Conservation (phyloP, 2,888 invertebrate species). For the Cheilosia scutellata region DNA sequence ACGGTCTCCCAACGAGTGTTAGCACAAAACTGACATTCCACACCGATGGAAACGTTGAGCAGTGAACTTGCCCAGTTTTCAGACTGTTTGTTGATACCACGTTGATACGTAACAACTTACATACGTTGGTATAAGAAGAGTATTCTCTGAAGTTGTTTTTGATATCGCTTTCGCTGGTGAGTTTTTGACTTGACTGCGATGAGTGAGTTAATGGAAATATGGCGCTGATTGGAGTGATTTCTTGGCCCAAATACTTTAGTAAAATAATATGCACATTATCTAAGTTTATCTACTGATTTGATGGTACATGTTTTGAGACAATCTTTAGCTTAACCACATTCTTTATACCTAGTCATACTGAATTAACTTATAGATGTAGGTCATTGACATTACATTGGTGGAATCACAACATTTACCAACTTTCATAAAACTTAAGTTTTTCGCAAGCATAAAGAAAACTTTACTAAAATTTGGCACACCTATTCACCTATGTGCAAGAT, state of each 20-base stretch:
- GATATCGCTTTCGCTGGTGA: conserved; percentile 71
- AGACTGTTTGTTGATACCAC: conserved; percentile 66
- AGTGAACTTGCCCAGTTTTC: conserved; percentile 69
- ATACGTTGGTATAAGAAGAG: conserved; percentile 45
- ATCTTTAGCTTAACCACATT: too few species aligned
- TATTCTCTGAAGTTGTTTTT: conserved; percentile 63
- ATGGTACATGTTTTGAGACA: background rate
- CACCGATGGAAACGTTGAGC: conserved; percentile 62
- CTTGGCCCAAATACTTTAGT: background rate
- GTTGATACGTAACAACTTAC: conserved; percentile 39
- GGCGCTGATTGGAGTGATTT: conserved; percentile 39
- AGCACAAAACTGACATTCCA: conserved; percentile 73
- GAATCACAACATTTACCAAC: background rate
- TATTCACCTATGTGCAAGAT: background rate
- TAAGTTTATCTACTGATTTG: background rate
- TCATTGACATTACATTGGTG: background rate
- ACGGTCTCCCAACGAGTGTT: conserved; percentile 66
- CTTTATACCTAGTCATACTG: background rate
- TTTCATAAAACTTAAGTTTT: too few species aligned
- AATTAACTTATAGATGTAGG: background rate
- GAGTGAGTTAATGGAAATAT: conserved; percentile 52
- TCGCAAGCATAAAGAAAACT: background rate
- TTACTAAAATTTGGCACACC: background rate
- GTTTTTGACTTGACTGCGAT: conserved; percentile 43
- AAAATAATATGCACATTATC: conserved; percentile 9